Evolutionary conservation across 2,797 vertebrate species (phyloP), one percentile per base, ranked within the genome.

Genomic region (Diplodus sargus): DNA sequence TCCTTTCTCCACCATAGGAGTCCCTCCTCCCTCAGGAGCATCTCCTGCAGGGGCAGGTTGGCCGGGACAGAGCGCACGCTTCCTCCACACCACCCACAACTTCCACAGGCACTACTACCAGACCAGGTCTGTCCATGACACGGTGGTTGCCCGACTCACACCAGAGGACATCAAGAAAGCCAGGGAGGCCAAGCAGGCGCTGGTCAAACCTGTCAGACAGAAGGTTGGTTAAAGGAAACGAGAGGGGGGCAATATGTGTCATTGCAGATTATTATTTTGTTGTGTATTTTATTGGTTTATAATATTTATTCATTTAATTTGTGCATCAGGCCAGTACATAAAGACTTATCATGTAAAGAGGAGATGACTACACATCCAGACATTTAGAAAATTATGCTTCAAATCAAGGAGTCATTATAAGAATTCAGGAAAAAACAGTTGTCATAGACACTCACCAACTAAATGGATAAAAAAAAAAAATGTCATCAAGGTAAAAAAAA

Each of bases 131-230:
- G 61, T 93, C 11, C 95, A 95, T 12, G 92, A 95, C 82, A 89
- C 95, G 0, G 90, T 90, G 15, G 87, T 94, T 72, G 91, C 94
- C 76, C 90, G 95, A 48, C 94, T 97, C 60, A 94, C 93, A 16
- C 91, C 96, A 2, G 96, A 96, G 68, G 96, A 96, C 81, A 95
- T 97, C 17, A 93, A 93, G 92, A 96, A 96, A 74, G 96, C 95
- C 53, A 86, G 96, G 39, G 95, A 96, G 73, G 85, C 93, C 0
- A 97, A 95, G 82, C 91, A 92, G 82, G 73, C 72, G 3, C 17
- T 78, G 12, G 47, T 53, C 72, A 93, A 91, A 85, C 95, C 94
- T 20, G 83, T 86, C 53, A 90, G 91, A 87, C 95, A 95, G 85
- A 96, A 95, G 95, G 95, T 95, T 39, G 51, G 93, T 66, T n/a